Percentiles rank a stretch among this genome's conserved stretches.
Evolutionary conservation across 1,140 invertebrate species (phyloP).

Genomic region (Pseudomyrmex cubaensis): DNA sequence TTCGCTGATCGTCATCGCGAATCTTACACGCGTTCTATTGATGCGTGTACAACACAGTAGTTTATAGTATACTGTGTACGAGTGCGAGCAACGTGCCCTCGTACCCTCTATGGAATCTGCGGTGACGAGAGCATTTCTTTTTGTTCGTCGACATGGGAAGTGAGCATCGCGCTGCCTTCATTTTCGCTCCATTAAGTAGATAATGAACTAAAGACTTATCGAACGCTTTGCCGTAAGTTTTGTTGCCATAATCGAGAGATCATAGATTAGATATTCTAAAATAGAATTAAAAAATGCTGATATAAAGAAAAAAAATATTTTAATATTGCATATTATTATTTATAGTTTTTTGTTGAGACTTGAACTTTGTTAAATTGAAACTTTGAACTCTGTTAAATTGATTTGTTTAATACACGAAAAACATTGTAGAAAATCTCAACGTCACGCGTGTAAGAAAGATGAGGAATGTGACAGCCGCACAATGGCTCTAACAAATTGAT

Average conservation of each 20-base stretch:
- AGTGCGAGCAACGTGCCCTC: conserved; percentile 28
- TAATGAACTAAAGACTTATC: conserved; percentile 69
- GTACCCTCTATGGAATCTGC: no score
- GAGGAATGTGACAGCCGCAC: conserved; percentile 25
- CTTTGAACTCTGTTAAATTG: neutral
- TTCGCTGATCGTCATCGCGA: conserved; percentile 42
- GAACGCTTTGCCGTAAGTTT: conserved; percentile 33
- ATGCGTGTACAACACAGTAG: conserved; percentile 20
- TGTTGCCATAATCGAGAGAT: no score
- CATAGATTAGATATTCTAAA: neutral
- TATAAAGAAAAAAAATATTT: neutral
- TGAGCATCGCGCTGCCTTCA: conserved; percentile 71
- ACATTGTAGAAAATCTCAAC: neutral
- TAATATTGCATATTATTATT: neutral
- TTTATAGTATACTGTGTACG: conserved; percentile 16
- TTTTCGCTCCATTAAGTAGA: conserved; percentile 79
- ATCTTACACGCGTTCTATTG: conserved; percentile 42
- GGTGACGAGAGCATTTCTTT: conserved; percentile 43
- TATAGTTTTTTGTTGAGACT: neutral
- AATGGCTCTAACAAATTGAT: conserved; percentile 78
- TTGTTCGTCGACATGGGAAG: conserved; percentile 78
- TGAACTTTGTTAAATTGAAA: neutral
- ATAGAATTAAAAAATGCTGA: neutral
- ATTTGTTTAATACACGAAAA: no score
- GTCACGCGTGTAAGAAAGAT: neutral